Conservation (phyloP, 2,797 vertebrate genomes). For the Lutjanus argentimaculatus region DNA sequence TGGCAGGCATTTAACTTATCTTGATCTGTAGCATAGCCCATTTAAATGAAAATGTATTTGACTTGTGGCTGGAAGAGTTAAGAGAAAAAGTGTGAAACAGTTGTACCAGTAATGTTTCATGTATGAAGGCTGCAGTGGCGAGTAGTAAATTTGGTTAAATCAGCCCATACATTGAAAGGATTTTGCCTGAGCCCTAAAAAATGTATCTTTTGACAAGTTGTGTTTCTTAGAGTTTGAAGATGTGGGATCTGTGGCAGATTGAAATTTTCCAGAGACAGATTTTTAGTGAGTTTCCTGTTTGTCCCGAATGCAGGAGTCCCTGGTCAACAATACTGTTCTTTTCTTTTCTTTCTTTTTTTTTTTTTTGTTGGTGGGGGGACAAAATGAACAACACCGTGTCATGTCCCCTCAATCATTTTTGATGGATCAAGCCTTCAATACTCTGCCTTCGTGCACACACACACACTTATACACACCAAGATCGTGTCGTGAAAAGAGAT, state of each 20-base stretch:
- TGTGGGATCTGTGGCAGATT: constrained; percentile 38
- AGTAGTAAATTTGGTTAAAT: not conserved
- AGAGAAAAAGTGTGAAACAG: constrained; percentile 6
- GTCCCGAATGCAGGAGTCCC: constrained; percentile 6
- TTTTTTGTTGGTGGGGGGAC: not conserved
- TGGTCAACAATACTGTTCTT: constrained; percentile 20
- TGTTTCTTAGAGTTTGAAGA: constrained; percentile 15
- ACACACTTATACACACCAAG: not conserved
- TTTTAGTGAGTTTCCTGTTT: constrained; percentile 25
- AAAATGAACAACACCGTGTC: constrained; percentile 13
- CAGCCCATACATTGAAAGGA: constrained; percentile 18
- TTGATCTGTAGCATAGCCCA: not conserved
- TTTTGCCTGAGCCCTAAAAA: not conserved
- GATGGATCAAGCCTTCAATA: constrained; percentile 17
- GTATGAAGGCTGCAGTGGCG: not conserved
- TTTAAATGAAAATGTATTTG: not conserved
- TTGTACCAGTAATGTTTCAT: not conserved
- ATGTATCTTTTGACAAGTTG: not conserved
- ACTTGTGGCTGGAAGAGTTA: not conserved
- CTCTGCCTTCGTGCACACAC: not conserved
- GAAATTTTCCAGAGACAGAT: constrained; percentile 28
- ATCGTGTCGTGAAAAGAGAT: not conserved
- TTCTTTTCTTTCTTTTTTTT: not conserved
- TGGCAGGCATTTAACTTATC: not conserved
- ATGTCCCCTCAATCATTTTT: constrained; percentile 19